These are phyloP conservation scores for Thelaira solivaga DNA, from an alignment of 2,888 invertebrate genomes.

Conservation along the genomic window DNA sequence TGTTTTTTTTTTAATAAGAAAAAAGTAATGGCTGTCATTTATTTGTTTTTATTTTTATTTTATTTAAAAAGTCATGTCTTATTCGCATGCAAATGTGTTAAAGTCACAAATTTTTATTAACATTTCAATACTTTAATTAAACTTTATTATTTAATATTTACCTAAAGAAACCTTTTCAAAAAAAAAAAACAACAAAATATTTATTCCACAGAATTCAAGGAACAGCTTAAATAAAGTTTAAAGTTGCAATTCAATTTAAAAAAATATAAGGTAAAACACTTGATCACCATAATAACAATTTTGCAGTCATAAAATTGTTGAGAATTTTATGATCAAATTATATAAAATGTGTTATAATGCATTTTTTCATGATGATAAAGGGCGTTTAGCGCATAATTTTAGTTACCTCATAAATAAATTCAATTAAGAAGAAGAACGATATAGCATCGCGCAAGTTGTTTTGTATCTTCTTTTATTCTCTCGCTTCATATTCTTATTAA, in stretches of 20 bases:
- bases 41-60: too few species aligned
- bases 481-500: slow-evolving; percentile 1
- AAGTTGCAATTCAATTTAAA: background rate
- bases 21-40: too few species aligned
- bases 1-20: too few species aligned
- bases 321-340: slow-evolving; percentile 15
- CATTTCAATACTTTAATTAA: too few species aligned
- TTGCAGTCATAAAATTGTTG: slow-evolving; percentile 4
- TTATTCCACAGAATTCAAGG: background rate
- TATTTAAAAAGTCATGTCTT: too few species aligned
- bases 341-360: slow-evolving; percentile 43
- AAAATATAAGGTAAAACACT: slow-evolving; percentile 6
- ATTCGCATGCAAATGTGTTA: too few species aligned
- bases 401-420: slow-evolving; percentile 60
- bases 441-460: background rate
- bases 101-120: too few species aligned
- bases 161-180: background rate
- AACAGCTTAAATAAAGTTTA: slow-evolving; percentile 15
- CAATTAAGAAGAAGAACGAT: slow-evolving; percentile 49
- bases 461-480: background rate
- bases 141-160: background rate
- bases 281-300: slow-evolving; percentile 6
- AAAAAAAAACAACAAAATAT: too few species aligned
- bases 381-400: slow-evolving; percentile 54
- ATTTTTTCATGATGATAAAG: slow-evolving; percentile 42